These are phyloP conservation scores for Hypothenemus hampei DNA, from an alignment of 1,140 invertebrate genomes.

Conservation along the genomic window DNA sequence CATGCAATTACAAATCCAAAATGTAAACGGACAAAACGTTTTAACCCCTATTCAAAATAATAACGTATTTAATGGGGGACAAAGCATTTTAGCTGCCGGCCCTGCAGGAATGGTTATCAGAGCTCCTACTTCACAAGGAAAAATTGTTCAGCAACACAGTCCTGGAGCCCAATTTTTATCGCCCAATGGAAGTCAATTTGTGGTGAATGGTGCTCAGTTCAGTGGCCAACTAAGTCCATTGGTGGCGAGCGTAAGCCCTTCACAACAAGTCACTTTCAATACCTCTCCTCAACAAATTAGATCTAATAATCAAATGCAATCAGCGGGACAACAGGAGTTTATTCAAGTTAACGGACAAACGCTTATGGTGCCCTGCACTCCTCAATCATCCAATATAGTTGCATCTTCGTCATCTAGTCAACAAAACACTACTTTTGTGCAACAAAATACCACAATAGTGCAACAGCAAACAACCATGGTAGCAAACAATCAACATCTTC, in stretches of 20 bases:
- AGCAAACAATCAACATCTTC: conserved; percentile 59
- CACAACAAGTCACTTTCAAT: conserved; percentile 61
- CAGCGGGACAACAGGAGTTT: conserved; percentile 63
- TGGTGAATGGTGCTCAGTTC: conserved; percentile 68
- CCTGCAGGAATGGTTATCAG: conserved; percentile 73
- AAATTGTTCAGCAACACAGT: conserved; percentile 65
- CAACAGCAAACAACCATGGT: conserved; percentile 66
- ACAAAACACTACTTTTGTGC: conserved; percentile 67
- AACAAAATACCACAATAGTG: conserved; percentile 65
- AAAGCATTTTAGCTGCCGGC: conserved; percentile 64
- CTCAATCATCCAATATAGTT: conserved; percentile 54
- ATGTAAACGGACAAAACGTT: conserved; percentile 73
- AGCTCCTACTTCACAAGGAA: conserved; percentile 64
- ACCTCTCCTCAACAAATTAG: conserved; percentile 52
- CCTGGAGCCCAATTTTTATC: conserved; percentile 67
- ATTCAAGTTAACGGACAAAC: conserved; percentile 64
- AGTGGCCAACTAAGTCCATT: conserved; percentile 75
- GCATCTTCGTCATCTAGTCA: conserved; percentile 54
- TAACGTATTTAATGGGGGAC: conserved; percentile 52
- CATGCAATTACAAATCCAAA: conserved; percentile 72
- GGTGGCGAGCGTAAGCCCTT: conserved; percentile 67
- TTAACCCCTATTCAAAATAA: conserved; percentile 67
- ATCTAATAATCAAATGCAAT: conserved; percentile 44
- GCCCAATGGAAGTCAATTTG: conserved; percentile 64
- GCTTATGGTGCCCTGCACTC: conserved; percentile 69